Conservation (phyloP, 1,140 invertebrate species). For the Dolichoris vasculosae region DNA sequence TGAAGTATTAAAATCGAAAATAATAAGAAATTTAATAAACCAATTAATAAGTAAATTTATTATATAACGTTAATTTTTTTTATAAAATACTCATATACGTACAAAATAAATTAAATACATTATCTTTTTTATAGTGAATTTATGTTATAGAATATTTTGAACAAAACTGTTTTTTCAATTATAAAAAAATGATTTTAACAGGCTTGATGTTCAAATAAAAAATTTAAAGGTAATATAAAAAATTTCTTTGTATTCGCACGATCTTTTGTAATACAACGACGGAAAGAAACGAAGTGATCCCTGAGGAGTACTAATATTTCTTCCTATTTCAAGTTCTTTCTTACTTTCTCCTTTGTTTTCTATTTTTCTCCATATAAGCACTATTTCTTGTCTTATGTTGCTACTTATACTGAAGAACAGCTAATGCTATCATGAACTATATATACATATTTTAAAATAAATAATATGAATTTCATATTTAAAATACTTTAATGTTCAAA, state of each 20-base stretch:
- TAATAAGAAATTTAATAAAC: no score
- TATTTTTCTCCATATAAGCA: not conserved
- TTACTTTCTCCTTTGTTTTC: conserved; percentile 25
- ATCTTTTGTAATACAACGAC: conserved; percentile 32
- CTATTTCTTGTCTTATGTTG: not conserved
- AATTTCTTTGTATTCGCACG: conserved; percentile 32
- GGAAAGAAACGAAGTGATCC: conserved; percentile 11
- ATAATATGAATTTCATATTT: not conserved
- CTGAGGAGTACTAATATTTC: conserved; percentile 36
- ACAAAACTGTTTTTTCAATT: not conserved
- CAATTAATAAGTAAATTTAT: no score
- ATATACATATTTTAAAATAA: conserved; percentile 11
- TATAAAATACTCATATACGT: no score
- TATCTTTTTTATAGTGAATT: no score
- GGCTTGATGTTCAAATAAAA: conserved; percentile 20
- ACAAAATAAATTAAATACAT: no score
- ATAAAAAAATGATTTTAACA: conserved; percentile 16
- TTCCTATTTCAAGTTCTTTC: conserved; percentile 16
- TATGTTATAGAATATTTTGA: no score
- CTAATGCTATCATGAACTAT: not conserved
- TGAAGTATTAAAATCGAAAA: no score
- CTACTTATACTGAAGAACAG: not conserved
- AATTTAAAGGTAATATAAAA: conserved; percentile 14
- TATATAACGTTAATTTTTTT: no score
- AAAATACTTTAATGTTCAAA: not conserved